Base-by-base conservation (phyloP, 1,140 invertebrate genomes). In the Gonatopus flavifemur region DNA sequence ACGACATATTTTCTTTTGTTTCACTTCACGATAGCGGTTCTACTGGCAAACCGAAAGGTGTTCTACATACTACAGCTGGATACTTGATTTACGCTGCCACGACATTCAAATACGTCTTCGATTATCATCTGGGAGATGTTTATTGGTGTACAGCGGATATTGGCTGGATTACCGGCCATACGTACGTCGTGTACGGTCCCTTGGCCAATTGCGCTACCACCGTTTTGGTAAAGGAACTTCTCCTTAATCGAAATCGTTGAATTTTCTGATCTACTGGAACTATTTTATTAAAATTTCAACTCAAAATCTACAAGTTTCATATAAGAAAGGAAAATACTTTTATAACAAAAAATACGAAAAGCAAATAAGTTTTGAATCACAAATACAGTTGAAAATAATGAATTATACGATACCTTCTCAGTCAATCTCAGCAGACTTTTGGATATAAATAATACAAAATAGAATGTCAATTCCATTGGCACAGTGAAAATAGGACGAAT, bases 111-210 rank as follows among this genome's bases (percentile, higher is more conserved):
- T 95, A 95, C 66, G 91, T 94, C 2, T 99, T 98, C 72, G 94
- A 98, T 73, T 94, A 96, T 72, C 88, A 92, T 58, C 86, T 88
- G 0, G 84, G 84, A 28, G 96, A 98, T 72, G 81, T 98, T 38
- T 98, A 91, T 77, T 98, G 93, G 90, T 98, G 96, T 67, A 98
- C 96, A n/a, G 96, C 96, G n/a, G 96, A 99, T 72, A 88, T 98
- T 45, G 96, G 96, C 39, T 98, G 96, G 96, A 98, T 98, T 65
- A 98, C 94, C 37, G 94, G 95, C 10, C 96, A 98, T 73, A 94
- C 91, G 1, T 98, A 98, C 68, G 90, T 96, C 8, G 89, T 94
- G 8, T 98, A 98, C 72, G 96, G 94, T 18, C 94, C 95, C 3
- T 74, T 99, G 22, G 87, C 90, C 1, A 98, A 98, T 79, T 90